Conservation (phyloP, 1,140 invertebrate genomes). For the Drosophila novamexicana region DNA sequence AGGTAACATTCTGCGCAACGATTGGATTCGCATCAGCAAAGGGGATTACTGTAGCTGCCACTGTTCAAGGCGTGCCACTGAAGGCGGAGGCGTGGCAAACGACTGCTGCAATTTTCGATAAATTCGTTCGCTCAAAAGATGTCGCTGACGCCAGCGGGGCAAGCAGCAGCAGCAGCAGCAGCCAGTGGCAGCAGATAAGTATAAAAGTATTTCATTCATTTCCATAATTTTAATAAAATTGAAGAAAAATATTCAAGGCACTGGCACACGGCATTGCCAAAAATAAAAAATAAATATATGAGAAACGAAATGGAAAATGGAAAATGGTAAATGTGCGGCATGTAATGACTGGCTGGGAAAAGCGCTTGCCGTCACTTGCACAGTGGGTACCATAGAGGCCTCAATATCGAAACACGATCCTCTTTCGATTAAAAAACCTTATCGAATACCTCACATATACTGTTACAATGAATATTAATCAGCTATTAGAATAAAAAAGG, state of each 20-base stretch:
- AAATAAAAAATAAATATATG: slow-evolving; percentile 17
- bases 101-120: slow-evolving; percentile 77
- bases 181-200: slow-evolving; percentile 36
- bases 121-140: slow-evolving; percentile 69
- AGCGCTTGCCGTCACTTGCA: slow-evolving; percentile 9
- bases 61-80: slow-evolving; percentile 7
- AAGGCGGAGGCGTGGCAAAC: slow-evolving; percentile 9
- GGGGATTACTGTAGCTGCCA: slow-evolving; percentile 67
- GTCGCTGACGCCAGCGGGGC: slow-evolving; percentile 19
- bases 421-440: too few relatives aligned
- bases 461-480: too few relatives aligned
- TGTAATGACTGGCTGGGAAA: slow-evolving; percentile 35
- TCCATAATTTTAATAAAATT: slow-evolving; percentile 83
- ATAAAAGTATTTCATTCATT: slow-evolving; percentile 80
- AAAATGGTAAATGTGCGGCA: slow-evolving; percentile 64
- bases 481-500: too few relatives aligned
- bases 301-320: slow-evolving; percentile 45
- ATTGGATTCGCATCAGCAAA: slow-evolving; percentile 77
- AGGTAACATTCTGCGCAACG: slow-evolving; percentile 69
- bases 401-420: too few relatives aligned
- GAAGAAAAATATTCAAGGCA: slow-evolving; percentile 81
- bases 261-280: slow-evolving; percentile 35
- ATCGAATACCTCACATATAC: too few relatives aligned
- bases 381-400: slow-evolving; percentile 7
- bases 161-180: slow-evolving; percentile 1